Evolutionary conservation across 2,797 vertebrate species (phyloP), one percentile per base, ranked within the genome.

Genomic region (Pseudochirops corinnae): DNA sequence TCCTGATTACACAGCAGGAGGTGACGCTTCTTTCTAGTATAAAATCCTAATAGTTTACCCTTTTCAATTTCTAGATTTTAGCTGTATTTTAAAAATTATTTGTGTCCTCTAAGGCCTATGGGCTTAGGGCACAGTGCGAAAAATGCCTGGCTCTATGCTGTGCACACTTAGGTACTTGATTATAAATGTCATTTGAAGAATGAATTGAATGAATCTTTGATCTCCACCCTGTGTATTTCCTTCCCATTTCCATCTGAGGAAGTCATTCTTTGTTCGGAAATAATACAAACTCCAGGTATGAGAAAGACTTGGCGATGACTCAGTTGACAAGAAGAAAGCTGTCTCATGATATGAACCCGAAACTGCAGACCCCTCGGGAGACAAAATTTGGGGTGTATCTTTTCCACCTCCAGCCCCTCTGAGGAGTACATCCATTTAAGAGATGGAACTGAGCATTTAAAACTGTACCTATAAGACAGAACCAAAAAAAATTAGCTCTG

Each of bases 11-110:
- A 46, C 7, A 1, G 21, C 74, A 87, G 74, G 74, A 50, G 39
- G 55, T 93, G 31, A 0, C 96, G 28, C 6, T 97, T 93, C 50
- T 93, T 94, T 53, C 91, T 97, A 96, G 91, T 92, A 1, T 97
- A 74, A 93, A 97, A 95, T 95, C 94, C 33, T 52, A 74, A 31
- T 52, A 50, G 33, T 93, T 97, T 97, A 92, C 9, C 0, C 6
- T 94, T 92, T 94, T 46, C 28, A 96, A 92, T 94, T 46, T 91
- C 55, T n/a, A 16, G 29, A 91, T 39, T 26, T 28, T 91, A 91
- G 52, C 28, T 91, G 14, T 91, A 6, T 55, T 55, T 87, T 50
- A 0, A 1, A 21, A 87, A 12, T 50, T 50, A 14, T 28, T 46
- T 87, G 39, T 50, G 39, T 87, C 24, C 74, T 50, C 39, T 26